Evolutionary conservation across 2,797 vertebrate species (phyloP), one percentile per base, ranked within the genome.

Genomic region (Hozukius guyotensis): DNA sequence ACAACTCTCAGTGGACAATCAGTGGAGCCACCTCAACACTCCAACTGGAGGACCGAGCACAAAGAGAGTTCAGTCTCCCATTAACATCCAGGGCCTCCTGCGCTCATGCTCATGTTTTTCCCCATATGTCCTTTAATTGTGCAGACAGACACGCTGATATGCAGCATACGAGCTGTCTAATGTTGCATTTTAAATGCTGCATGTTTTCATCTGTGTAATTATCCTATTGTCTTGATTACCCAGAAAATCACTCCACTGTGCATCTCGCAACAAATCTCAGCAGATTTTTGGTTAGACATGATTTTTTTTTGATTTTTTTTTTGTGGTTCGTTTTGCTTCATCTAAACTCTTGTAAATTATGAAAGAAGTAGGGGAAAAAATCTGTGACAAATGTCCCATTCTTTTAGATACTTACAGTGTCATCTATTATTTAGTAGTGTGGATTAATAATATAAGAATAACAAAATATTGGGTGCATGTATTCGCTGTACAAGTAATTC

Each of bases 1-100:
- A 98, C 97, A 98, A 97, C 96, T 96, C 97, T 97, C 96, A 96
- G 97, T 94, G 97, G 97, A 99, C 97, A 98, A 97, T 97, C 96
- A 96, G 97, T 96, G 93, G 92, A 78, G 72, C 80, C 83, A 60
- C 87, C 84, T 87, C 91, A 77, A 86, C 83, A 86, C 83, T 83
- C 42, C 55, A 52, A 57, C 68, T 78, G 70, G 71, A 82, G 79
- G 74, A 61, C 5, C 2, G 71, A 75, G 72, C 29, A 82, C 75
- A 84, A 69, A 60, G 63, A 83, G 69, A 83, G 42, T 81, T 88
- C 80, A 65, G 75, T 55, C 65, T 81, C 14, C 66, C 78, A 77
- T 90, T 89, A 89, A 74, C 85, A 81, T 82, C 83, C 81, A 10
- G 73, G 80, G 31, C 81, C 78, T 80, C 61, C 68, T 27, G 66